phyloP scores from a whole-genome alignment of 2,797 vertebrate species.

The Sebastes reedi region DNA sequence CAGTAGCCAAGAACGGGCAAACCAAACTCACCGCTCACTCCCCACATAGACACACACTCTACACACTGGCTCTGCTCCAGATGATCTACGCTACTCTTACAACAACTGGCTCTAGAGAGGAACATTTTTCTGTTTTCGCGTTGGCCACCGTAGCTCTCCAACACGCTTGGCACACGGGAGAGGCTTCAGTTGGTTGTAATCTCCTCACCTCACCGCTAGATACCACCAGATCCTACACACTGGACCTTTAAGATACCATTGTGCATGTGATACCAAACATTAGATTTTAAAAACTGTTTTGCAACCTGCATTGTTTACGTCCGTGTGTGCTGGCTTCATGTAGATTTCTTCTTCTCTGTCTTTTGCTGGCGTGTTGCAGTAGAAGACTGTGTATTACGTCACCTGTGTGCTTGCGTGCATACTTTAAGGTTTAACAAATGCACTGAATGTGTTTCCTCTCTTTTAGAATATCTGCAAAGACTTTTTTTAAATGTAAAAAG shows the following conservation, averaged over 20 bases:
- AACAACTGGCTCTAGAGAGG: too few relatives aligned
- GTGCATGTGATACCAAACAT: too few relatives aligned
- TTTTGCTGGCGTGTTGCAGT: not conserved
- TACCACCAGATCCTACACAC: fast-evolving
- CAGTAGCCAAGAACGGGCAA: too few relatives aligned
- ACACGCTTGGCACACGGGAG: too few relatives aligned
- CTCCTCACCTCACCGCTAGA: too few relatives aligned
- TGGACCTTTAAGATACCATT: not conserved
- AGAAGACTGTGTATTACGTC: not conserved
- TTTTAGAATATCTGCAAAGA: not conserved
- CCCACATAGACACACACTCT: too few relatives aligned
- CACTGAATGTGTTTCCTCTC: not conserved
- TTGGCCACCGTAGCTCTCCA: fast-evolving
- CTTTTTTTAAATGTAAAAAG: not conserved
- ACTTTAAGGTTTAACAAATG: not conserved
- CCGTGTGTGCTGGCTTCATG: not conserved
- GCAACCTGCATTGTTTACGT: not conserved
- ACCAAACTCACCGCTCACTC: too few relatives aligned
- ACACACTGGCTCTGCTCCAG: too few relatives aligned
- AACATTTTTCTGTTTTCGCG: fast-evolving
- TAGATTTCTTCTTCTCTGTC: too few relatives aligned
- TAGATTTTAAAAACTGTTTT: not conserved
- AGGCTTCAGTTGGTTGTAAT: too few relatives aligned
- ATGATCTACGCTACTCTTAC: too few relatives aligned
- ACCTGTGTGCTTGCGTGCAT: fast-evolving